Base-by-base conservation (phyloP, 2,888 invertebrate species). In the Torymus tubicola region DNA sequence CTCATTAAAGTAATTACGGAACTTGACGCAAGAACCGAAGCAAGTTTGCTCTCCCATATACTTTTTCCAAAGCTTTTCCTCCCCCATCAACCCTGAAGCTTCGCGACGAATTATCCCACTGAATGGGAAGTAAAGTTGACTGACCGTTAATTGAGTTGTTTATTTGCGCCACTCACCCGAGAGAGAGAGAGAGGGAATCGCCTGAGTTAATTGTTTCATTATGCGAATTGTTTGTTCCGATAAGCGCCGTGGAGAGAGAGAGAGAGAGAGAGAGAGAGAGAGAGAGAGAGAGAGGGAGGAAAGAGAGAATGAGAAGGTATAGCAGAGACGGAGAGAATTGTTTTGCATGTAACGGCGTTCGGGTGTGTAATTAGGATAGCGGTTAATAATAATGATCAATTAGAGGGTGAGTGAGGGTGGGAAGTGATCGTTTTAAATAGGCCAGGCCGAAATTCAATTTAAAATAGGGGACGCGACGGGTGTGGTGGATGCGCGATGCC, bases 1-100 rank as follows among this genome's bases (percentile, higher is more conserved):
- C 65, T 78, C 78, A 78, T 78, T 78, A 78, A 71, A 78, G 71
- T 70, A 71, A 78, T 78, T 78, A 71, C 55, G 21, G 57, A 64
- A 70, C 70, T 70, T 63, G 77, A 70, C 52, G 8, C 42, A 1
- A 5, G 42, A 42, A 42, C 5, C 42, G 42, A 42, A 42, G 8
- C 8, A 42, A 42, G 42, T 42, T 42, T 42, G 5, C 42, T 42
- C 8, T 8, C 42, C 42, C 31, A 31, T 8, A 42, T 42, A 42
- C 42, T 42, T 42, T 42, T 42, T 42, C 8, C 42, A 42, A 42
- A 42, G 42, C 42, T 42, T 8, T 42, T 8, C 42, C 8, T 8
- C 42, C 5, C 5, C 8, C n/a, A n/a, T 8, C 42, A 1, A 8
- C 5, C 31, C 8, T 8, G 42, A 1, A 42, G 42, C 42, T 42